Evolutionary conservation across 2,113 vertebrate genomes (phyloP), one percentile per base, ranked within the genome.

Genomic region (Phocoena sinus): DNA sequence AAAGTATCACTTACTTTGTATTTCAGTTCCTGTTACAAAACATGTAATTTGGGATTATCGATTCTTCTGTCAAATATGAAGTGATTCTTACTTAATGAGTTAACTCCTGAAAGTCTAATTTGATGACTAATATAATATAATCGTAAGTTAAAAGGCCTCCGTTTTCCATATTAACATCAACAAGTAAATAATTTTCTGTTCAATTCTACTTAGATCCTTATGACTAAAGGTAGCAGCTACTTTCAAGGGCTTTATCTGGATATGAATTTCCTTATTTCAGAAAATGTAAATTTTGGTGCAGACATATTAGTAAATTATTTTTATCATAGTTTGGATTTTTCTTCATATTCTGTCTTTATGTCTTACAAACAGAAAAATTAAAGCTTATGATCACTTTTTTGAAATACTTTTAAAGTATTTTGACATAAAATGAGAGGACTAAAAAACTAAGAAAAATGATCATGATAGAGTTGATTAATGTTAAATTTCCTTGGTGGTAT

Each of bases 11-110:
- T 94, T 33, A 86, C 12, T 74, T 47, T 26, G 28, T 41, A 92
- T 87, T 96, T 97, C 68, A 92, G 62, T 71, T 87, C 47, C 26
- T 96, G 41, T 63, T 71, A 85, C 14, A 95, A 95, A 93, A 89
- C 18, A 83, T n/a, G n/a, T 60, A 84, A 93, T 92, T 80, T 85
- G 60, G 20, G 44, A 79, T 88, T 74, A 76, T 86, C 36, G 71
- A 44, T 60, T 80, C 44, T 58, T 83, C 50, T 81, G 15, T 60
- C 53, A 93, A 76, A 91, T 62, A 41, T 91, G 31, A 85, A 96
- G 12, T 86, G 56, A 93, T 94, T 92, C 60, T 74, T 94, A 77
- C 28, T 71, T 92, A 84, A 58, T 17, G 6, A 65, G 62, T 94
- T 68, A 92, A 92, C 70, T 95, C 92, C 53, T 90, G 70, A 68